A percentile compares a stretch with the other conserved stretches of the same genome.
phyloP scores from a whole-genome alignment of 2,113 vertebrate species.

The Corythoichthys haematopterus region DNA sequence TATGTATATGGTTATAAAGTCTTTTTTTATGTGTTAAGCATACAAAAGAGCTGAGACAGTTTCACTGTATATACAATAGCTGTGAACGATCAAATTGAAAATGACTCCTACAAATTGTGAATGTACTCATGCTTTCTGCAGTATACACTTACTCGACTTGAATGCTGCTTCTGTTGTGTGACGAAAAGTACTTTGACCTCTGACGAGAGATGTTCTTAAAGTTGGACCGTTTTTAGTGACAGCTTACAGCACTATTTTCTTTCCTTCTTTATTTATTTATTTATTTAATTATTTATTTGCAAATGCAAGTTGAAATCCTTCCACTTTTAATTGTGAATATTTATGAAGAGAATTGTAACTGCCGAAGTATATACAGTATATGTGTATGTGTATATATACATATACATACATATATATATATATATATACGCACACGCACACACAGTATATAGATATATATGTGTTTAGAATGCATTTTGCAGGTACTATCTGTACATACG shows the following conservation, averaged over 20 bases:
- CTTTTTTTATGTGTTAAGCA: slow-evolving; percentile 97
- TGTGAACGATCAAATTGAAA: slow-evolving; percentile 86
- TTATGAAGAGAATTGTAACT: slow-evolving; percentile 76
- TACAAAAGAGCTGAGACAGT: slow-evolving; percentile 69
- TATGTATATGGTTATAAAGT: slow-evolving; percentile 85
- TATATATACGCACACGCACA: not conserved
- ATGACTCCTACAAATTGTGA: slow-evolving; percentile 94
- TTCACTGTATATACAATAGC: slow-evolving; percentile 97
- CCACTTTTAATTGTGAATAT: slow-evolving; percentile 79
- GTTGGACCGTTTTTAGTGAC: slow-evolving; percentile 78
- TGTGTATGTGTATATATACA: not conserved
- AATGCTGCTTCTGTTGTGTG: slow-evolving; percentile 93
- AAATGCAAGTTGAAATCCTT: slow-evolving; percentile 84
- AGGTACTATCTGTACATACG: slow-evolving; percentile 89
- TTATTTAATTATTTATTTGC: slow-evolving; percentile 81
- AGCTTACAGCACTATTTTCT: slow-evolving; percentile 72
- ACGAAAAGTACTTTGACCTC: slow-evolving; percentile 82
- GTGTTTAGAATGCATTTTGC: slow-evolving; percentile 88
- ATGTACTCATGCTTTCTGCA: slow-evolving; percentile 95
- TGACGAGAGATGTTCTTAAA: slow-evolving; percentile 71
- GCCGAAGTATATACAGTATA: slow-evolving; percentile 61
- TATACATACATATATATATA: not conserved
- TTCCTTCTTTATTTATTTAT: slow-evolving; percentile 76
- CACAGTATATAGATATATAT: not conserved
- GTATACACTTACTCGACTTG: slow-evolving; percentile 84